Conservation (phyloP, 2,797 vertebrate species). For the Gymnoscopelus braueri region DNA sequence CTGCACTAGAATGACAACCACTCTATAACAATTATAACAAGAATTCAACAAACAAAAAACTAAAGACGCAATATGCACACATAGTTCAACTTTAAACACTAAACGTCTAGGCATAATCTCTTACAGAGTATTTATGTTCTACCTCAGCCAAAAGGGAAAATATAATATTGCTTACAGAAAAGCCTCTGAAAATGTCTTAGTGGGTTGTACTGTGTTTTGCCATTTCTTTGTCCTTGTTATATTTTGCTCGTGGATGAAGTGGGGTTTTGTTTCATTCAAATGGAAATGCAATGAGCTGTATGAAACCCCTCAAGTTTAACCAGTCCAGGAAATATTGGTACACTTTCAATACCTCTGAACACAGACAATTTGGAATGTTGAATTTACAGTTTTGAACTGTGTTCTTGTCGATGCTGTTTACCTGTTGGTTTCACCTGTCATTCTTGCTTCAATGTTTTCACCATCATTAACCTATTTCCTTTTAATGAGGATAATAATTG, state of each 20-base stretch:
- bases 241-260: background rate
- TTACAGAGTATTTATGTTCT: slow-evolving; percentile 48
- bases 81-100: background rate
- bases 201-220: background rate
- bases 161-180: slow-evolving; percentile 34
- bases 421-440: slow-evolving; percentile 24
- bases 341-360: slow-evolving; percentile 11
- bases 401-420: slow-evolving; percentile 20
- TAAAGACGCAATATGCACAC: background rate
- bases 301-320: background rate
- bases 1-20: slow-evolving; percentile 2
- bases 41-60: background rate
- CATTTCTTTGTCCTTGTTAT: slow-evolving; percentile 1
- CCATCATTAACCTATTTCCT: slow-evolving; percentile 28
- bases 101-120: background rate
- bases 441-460: slow-evolving; percentile 21
- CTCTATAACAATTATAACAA: slow-evolving; percentile 2
- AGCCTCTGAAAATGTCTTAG: slow-evolving; percentile 18
- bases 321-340: slow-evolving; percentile 2
- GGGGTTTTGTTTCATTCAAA: slow-evolving; percentile 1
- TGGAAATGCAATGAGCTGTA: slow-evolving; percentile 1
- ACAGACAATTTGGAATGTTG: background rate
- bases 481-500: slow-evolving; percentile 22
- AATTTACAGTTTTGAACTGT: slow-evolving; percentile 9
- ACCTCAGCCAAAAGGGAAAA: slow-evolving; percentile 76